Base-by-base conservation (phyloP, 37 sponge, comb jelly and placozoan genomes). In the Amphimedon queenslandica region DNA sequence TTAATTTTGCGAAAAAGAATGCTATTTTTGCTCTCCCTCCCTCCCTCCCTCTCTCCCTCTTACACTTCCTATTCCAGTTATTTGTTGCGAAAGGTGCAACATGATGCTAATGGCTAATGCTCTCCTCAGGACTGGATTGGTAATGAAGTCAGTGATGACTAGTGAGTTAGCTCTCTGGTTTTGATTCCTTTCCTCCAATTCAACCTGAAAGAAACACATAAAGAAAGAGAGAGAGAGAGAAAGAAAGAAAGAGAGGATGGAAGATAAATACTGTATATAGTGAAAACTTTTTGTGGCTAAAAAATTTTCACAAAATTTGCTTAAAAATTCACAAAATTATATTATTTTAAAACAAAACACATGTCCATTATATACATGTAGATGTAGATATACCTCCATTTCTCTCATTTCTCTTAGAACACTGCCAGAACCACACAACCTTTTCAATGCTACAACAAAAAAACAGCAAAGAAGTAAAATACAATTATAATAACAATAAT, bases 31-130 rank as follows among this genome's bases (percentile, higher is more conserved):
- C n/a, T n/a, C n/a, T n/a, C n/a, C n/a, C n/a, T n/a, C n/a, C n/a
- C n/a, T n/a, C n/a, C n/a, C n/a, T n/a, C n/a, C n/a, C n/a, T n/a
- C n/a, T n/a, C n/a, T n/a, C n/a, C n/a, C 18, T 43, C 70, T 36
- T 69, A 86, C 87, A 23, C 80, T 79, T 11, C n/a, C 42, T 16
- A 86, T 86, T 47, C 87, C 87, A 60, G 69, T 78, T 23, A 86
- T 57, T 65, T 86, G 87, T 55, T 86, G 87, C 2, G 79, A 68
- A 24, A 80, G 38, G 42, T 86, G 87, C 0, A 86, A 68, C 2
- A 29, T 64, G 13, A 86, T 56, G 33, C 80, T 80, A 1, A 80
- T 37, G 27, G 55, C 6, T 1, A 86, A 38, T 2, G 87, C 64
- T 36, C 40, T 24, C 40, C 80, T 25, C 40, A 86, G 43, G 18